Base-by-base conservation (phyloP, 2,113 vertebrate genomes). In the Oncorhynchus tshawytscha region DNA sequence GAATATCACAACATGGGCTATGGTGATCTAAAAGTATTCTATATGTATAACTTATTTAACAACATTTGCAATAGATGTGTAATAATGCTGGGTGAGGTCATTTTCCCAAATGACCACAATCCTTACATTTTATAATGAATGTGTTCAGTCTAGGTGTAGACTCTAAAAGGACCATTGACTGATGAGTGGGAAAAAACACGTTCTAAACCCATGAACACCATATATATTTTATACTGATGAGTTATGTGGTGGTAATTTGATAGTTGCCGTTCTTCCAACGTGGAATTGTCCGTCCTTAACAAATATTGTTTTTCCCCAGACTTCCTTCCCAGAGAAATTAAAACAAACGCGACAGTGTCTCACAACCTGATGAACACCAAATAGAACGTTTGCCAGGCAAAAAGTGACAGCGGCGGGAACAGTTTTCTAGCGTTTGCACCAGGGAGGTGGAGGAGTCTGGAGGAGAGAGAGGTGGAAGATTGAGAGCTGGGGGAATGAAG, bases 341-440 rank as follows among this genome's bases (percentile, higher is more conserved):
- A 85, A 87, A 84, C 85, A 88, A 83, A 82, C 74, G 70, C 77
- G 82, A 82, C 84, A 78, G 85, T 84, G 73, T 84, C 82, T 79
- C 54, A 68, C 79, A 84, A 84, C 84, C 82, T 89, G 88, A 87
- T 88, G 82, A 89, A 90, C 82, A 79, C 80, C 85, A 82, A 87
- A 84, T 78, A 85, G 87, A 84, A 85, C 7, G 81, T 79, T 84
- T 75, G 68, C 85, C 79, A 75, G 67, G 67, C 77, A 80, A 78
- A 34, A 34, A 78, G 78, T 45, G 73, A 74, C 79, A 70, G 72
- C 71, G 20, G 60, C 65, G 70, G 73, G 74, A 76, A 78, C 79
- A 76, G 71, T 11, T 45, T 45, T 45, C 39, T 45, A 84, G 18
- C 20, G 70, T 70, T 65, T 49, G 75, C 64, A 45, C 57, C 76